A percentile compares a stretch with the other conserved stretches of the same genome.
Conservation (phyloP, 2,797 vertebrate species). For the Centropyge bicolor region DNA sequence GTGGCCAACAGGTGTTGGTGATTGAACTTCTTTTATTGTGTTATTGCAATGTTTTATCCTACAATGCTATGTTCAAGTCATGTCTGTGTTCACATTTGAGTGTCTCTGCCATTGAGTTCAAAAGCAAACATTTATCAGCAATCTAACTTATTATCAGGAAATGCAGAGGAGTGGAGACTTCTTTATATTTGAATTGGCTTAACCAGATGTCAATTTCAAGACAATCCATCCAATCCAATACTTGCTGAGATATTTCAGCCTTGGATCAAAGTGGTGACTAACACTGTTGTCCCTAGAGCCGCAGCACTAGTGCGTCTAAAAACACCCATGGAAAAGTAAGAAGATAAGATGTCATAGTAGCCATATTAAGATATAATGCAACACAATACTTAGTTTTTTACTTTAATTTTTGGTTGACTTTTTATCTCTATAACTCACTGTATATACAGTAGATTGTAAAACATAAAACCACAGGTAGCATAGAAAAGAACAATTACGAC, state of each 20-base stretch:
- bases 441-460: neutral
- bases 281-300: too few relatives aligned
- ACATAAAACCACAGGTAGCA: neutral
- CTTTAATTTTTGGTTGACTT: too few relatives aligned
- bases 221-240: neutral
- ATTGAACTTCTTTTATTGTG: neutral
- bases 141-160: neutral
- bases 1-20: neutral
- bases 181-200: neutral
- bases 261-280: neutral
- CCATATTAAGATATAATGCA: neutral
- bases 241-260: neutral
- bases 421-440: neutral
- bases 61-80: too few relatives aligned
- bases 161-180: neutral
- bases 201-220: neutral
- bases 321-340: neutral
- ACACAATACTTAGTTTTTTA: too few relatives aligned
- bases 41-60: too few relatives aligned
- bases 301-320: neutral
- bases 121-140: neutral
- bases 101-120: neutral
- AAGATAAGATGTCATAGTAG: neutral
- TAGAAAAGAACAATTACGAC: neutral
- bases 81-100: neutral